phyloP scores from a whole-genome alignment of 1,140 invertebrate species.

The Drosophila gunungcola region DNA sequence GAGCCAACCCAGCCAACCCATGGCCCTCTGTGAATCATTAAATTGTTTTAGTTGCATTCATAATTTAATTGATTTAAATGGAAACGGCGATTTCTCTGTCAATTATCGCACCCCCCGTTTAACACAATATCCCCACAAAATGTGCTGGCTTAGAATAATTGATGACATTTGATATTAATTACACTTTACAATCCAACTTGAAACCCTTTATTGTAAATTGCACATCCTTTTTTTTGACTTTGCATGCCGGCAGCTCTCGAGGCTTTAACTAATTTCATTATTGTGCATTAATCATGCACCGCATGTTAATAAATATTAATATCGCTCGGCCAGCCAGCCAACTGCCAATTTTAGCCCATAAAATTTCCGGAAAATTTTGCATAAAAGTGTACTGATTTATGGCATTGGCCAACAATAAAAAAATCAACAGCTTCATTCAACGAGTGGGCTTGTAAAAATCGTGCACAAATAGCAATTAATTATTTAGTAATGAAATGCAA shows the following conservation, averaged over 20 bases:
- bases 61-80: slow-evolving; percentile 82
- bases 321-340: slow-evolving; percentile 43
- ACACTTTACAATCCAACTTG: slow-evolving; percentile 60
- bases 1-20: not conserved
- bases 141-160: slow-evolving; percentile 75
- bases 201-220: slow-evolving; percentile 60
- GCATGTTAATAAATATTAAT: slow-evolving; percentile 82
- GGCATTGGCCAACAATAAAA: slow-evolving; percentile 24
- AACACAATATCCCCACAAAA: slow-evolving; percentile 2
- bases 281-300: slow-evolving; percentile 73
- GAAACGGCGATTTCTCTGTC: slow-evolving; percentile 26
- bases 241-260: slow-evolving; percentile 4
- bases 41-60: slow-evolving; percentile 82
- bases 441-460: slow-evolving; percentile 38
- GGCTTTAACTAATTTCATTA: slow-evolving; percentile 77
- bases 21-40: slow-evolving; percentile 48
- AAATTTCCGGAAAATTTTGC: slow-evolving; percentile 74
- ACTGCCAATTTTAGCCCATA: slow-evolving; percentile 76
- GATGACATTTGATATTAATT: slow-evolving; percentile 76
- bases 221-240: slow-evolving; percentile 13
- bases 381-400: slow-evolving; percentile 76
- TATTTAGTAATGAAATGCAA: slow-evolving; percentile 59
- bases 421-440: slow-evolving; percentile 62
- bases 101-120: slow-evolving; percentile 7
- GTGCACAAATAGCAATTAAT: slow-evolving; percentile 68